Percentiles rank a stretch among this genome's conserved stretches.
phyloP scores from a whole-genome alignment of 2,797 vertebrate genomes.

The Amblyopsis hoosieri region DNA sequence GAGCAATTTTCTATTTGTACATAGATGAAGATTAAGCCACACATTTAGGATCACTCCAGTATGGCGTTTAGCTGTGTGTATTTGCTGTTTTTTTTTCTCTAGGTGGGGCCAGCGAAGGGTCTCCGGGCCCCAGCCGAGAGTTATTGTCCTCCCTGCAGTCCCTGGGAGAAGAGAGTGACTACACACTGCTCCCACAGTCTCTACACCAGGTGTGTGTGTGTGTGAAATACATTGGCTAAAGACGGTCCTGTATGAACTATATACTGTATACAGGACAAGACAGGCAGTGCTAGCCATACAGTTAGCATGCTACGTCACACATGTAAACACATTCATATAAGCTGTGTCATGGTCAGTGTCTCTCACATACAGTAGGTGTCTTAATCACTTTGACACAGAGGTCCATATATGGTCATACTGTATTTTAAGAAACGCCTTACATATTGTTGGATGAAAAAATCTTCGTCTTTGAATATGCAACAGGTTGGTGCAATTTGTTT shows the following conservation, averaged over 20 bases:
- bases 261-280: not conserved
- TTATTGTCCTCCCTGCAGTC: slow-evolving; percentile 74
- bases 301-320: no score
- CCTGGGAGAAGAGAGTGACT: slow-evolving; percentile 72
- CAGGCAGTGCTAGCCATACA: not conserved
- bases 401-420: slow-evolving; percentile 34
- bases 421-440: not conserved
- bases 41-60: not conserved
- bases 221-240: not conserved
- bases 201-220: slow-evolving; percentile 77
- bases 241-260: not conserved
- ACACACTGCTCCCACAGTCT: slow-evolving; percentile 77
- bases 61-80: slow-evolving; percentile 22
- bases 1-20: not conserved
- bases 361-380: not conserved
- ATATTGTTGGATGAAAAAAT: not conserved
- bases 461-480: not conserved
- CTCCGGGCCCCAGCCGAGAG: slow-evolving; percentile 57
- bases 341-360: slow-evolving; percentile 9
- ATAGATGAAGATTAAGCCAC: not conserved
- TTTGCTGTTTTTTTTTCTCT: slow-evolving; percentile 30
- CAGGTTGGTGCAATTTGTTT: not conserved
- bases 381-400: not conserved
- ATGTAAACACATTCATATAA: not conserved
- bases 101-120: slow-evolving; percentile 50